Evolutionary conservation across 2,797 vertebrate species (phyloP).

Genomic region (Scyliorhinus canicula): DNA sequence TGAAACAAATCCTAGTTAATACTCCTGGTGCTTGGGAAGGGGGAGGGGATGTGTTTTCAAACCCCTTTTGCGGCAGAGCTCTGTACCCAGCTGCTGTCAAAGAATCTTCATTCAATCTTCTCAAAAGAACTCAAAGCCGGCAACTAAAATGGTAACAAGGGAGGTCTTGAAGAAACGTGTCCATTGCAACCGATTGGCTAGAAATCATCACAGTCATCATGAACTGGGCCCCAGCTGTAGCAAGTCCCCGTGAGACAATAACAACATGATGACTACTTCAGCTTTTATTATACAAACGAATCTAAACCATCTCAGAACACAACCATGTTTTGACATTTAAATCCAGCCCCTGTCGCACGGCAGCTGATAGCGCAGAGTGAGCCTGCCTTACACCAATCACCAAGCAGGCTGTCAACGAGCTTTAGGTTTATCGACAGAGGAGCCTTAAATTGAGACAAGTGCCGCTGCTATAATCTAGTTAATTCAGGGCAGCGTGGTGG

Average conservation of each 20-base stretch:
- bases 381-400: background rate
- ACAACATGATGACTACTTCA: background rate
- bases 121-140: background rate
- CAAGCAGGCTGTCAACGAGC: background rate
- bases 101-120: background rate
- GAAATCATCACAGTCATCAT: background rate
- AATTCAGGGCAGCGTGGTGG: no score
- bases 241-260: slow-evolving; percentile 1
- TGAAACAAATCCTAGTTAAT: background rate
- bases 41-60: background rate
- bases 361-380: background rate
- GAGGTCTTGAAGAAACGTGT: background rate
- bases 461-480: background rate
- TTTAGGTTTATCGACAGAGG: background rate
- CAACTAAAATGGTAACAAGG: background rate
- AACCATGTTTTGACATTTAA: slow-evolving; percentile 27
- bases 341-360: background rate
- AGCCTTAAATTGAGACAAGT: background rate
- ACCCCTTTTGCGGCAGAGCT: background rate
- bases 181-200: background rate
- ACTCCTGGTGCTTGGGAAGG: background rate
- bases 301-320: background rate
- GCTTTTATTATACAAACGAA: background rate
- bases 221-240: background rate
- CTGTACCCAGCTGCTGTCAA: background rate